Base-by-base conservation (phyloP, 2,797 vertebrate species). In the Apodemus agrarius region DNA sequence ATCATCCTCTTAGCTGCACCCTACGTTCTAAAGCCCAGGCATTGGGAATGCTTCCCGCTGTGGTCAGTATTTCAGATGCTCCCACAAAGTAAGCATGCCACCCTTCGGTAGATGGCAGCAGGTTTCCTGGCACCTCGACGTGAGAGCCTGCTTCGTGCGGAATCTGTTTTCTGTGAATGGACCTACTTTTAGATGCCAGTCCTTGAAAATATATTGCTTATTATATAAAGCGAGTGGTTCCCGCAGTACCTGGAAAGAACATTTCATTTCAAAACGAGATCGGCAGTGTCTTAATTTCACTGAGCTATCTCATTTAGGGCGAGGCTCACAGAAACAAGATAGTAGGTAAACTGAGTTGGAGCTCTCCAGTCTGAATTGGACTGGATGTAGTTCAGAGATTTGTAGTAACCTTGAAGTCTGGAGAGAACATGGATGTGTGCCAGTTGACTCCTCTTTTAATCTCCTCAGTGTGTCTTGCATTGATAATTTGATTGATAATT, bases 241-340 rank as follows among this genome's bases (percentile, higher is more conserved):
- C 82, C 22, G 0, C 76, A 1, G 46, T 46, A 86, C 69, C 63
- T 65, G n/a, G 79, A 81, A 93, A 97, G 75, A 31, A 79, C 74
- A 14, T 6, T 82, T 82, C 43, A 61, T 96, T 97, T 92, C 82
- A 59, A 97, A 90, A 16, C 49, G 89, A 97, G 86, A 94, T 91
- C 65, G 82, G 40, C 0, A 0, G n/a, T 7, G 43, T 57, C 75
- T 97, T 97, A 81, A 83, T 95, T 90, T 94, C n/a, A 87, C 94
- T 75, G 22, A 86, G 87, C n/a, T 46, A 40, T 81, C 85, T 90
- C 82, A 81, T 49, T 78, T 37, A 76, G 76, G 49, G 24, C 8
- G 92, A 87, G 46, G 21, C 52, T n/a, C 65, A 69, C 85, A 12
- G 37, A 97, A 65, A n/a, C 63, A 92, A n/a, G 40, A 2, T 26